A percentile compares a stretch with the other conserved stretches of the same genome.
Evolutionary conservation across 1,140 invertebrate species (phyloP).

Genomic region (Medauroidea extradentata): DNA sequence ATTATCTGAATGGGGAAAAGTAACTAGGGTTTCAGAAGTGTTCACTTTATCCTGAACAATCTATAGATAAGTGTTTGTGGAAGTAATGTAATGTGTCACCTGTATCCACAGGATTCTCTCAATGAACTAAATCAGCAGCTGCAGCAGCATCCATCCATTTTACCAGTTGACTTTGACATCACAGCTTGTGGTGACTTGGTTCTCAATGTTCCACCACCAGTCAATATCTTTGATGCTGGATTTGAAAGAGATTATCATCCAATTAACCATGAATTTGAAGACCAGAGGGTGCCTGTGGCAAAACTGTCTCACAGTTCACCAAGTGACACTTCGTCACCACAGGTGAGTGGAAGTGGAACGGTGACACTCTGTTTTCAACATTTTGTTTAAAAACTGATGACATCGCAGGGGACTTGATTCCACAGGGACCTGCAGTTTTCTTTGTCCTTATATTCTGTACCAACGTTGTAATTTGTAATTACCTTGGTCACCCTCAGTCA

Average conservation of each 20-base stretch:
- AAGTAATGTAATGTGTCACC: no score
- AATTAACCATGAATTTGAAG: conserved; percentile 44
- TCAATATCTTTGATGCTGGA: conserved; percentile 30
- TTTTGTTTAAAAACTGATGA: no score
- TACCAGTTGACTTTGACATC: conserved; percentile 90
- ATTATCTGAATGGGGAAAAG: no score
- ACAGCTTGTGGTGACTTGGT: conserved; percentile 63
- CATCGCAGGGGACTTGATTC: no score
- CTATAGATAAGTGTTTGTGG: no score
- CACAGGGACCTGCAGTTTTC: no score
- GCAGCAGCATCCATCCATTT: conserved; percentile 82
- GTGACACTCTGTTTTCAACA: no score
- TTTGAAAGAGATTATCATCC: conserved; percentile 43
- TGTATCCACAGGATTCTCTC: conserved; percentile 63
- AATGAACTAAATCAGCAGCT: conserved; percentile 75
- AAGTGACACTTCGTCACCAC: conserved; percentile 42
- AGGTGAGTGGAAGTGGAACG: conserved; percentile 16
- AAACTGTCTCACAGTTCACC: conserved; percentile 50
- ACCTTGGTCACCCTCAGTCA: no score
- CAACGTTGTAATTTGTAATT: no score
- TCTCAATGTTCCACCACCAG: conserved; percentile 45
- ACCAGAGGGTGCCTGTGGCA: conserved; percentile 51
- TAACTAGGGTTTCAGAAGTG: no score
- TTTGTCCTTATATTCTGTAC: no score
- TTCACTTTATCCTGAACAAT: no score